A percentile compares a stretch with the other conserved stretches of the same genome.
These are phyloP conservation scores for Drosophila truncata DNA, from an alignment of 1,140 invertebrate species.

Conservation along the genomic window DNA sequence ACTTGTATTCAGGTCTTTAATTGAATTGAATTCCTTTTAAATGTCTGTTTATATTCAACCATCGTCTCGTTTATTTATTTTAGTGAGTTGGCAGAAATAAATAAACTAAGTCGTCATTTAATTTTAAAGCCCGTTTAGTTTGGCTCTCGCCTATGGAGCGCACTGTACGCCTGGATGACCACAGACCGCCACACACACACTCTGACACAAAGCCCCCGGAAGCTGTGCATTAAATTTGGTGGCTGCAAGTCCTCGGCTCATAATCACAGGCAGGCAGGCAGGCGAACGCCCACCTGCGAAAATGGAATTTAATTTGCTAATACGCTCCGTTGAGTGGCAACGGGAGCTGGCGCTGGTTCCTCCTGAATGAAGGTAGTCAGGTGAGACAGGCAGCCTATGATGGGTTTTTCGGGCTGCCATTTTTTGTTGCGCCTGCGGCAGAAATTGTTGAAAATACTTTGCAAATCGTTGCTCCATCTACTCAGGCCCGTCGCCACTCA, in stretches of 20 bases:
- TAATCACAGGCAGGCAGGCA: constrained; percentile 51
- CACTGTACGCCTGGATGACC: constrained; percentile 41
- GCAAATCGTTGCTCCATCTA: constrained; percentile 42
- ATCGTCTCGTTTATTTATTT: constrained; percentile 27
- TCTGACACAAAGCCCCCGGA: neutral
- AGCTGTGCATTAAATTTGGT: constrained; percentile 56
- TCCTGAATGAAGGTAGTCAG: constrained; percentile 23
- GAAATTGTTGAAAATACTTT: constrained; percentile 74
- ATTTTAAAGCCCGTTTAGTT: constrained; percentile 24
- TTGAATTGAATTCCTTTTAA: constrained; percentile 3
- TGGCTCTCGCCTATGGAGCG: constrained; percentile 16
- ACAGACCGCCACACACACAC: constrained; percentile 19
- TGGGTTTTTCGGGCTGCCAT: constrained; percentile 41
- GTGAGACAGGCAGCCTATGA: constrained; percentile 44
- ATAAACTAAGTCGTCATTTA: constrained; percentile 22
- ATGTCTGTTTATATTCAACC: neutral
- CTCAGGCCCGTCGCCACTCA: neutral
- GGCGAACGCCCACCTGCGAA: constrained; percentile 44
- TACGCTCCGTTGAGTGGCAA: constrained; percentile 37
- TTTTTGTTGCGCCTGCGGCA: constrained; percentile 64
- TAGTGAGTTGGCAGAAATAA: constrained; percentile 43
- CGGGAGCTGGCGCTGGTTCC: neutral
- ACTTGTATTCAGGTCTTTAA: neutral
- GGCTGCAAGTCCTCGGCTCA: constrained; percentile 53
- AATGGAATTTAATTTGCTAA: constrained; percentile 78